phyloP scores from a whole-genome alignment of 2,888 invertebrate species.

The Drosophila mettleri region DNA sequence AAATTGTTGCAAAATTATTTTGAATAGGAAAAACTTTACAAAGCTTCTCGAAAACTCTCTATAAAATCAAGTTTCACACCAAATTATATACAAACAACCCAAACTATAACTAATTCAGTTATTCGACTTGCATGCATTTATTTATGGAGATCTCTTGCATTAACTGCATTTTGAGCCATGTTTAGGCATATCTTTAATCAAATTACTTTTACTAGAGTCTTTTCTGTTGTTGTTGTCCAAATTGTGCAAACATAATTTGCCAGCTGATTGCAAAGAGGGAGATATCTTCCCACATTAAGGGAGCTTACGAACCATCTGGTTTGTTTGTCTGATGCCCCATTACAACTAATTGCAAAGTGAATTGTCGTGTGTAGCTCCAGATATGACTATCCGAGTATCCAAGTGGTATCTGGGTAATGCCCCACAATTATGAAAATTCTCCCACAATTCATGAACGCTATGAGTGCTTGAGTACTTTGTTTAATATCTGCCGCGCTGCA shows the following conservation, averaged over 20 bases:
- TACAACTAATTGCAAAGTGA: slow-evolving; percentile 37
- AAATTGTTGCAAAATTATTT: too few relatives aligned
- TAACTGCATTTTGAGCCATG: background rate
- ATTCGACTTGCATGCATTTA: background rate
- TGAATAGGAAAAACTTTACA: too few relatives aligned
- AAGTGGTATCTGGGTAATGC: slow-evolving; percentile 29
- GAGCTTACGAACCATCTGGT: slow-evolving; percentile 10
- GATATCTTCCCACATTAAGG: slow-evolving; percentile 16
- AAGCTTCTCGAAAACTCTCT: too few relatives aligned
- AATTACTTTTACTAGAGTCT: background rate
- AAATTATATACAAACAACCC: too few relatives aligned
- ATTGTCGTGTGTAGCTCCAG: slow-evolving; percentile 34
- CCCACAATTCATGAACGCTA: slow-evolving; percentile 66
- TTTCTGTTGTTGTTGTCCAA: slow-evolving; percentile 1
- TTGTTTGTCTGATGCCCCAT: slow-evolving; percentile 26
- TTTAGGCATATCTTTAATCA: slow-evolving; percentile 10
- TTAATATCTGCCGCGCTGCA: slow-evolving; percentile 33
- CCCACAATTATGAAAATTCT: slow-evolving; percentile 60
- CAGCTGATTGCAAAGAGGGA: slow-evolving; percentile 10
- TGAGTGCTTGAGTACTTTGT: slow-evolving; percentile 37
- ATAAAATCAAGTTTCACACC: too few relatives aligned
- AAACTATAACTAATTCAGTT: too few relatives aligned
- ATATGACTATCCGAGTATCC: slow-evolving; percentile 29
- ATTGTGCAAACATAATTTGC: slow-evolving; percentile 3
- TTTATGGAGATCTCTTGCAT: background rate